phyloP scores from a whole-genome alignment of 2,797 vertebrate species.

The Myotis findleyi region DNA sequence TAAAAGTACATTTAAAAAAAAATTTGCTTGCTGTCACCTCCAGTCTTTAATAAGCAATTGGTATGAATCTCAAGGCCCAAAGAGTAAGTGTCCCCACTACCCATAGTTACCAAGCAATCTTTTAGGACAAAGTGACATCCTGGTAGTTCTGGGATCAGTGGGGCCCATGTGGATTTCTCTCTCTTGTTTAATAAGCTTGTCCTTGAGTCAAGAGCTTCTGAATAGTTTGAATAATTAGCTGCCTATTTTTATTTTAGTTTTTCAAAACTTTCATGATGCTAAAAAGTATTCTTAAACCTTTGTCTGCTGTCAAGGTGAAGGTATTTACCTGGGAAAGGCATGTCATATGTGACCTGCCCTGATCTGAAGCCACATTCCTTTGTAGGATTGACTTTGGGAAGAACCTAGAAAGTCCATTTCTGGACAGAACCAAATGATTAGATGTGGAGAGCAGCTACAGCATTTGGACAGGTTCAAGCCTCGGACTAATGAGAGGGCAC shows the following conservation, averaged over 20 bases:
- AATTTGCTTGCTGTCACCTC: neutral
- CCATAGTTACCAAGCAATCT: neutral
- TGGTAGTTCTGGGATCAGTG: neutral
- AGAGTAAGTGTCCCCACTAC: neutral
- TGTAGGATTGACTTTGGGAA: neutral
- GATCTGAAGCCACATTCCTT: neutral
- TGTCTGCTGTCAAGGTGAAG: neutral
- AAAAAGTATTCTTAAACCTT: neutral
- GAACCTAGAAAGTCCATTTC: neutral
- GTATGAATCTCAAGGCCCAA: neutral
- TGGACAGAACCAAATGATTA: neutral
- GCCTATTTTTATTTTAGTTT: constrained; percentile 34
- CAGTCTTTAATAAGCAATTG: neutral
- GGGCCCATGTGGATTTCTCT: neutral
- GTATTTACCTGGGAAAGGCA: neutral
- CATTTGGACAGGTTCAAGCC: too few species aligned
- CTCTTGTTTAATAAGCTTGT: neutral
- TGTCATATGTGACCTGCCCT: neutral
- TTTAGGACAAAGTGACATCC: neutral
- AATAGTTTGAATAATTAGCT: neutral
- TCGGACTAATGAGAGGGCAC: too few species aligned
- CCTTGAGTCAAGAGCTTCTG: neutral
- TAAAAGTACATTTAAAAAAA: too few species aligned
- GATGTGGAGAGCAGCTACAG: too few species aligned
- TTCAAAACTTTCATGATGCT: constrained; percentile 23